Conservation (phyloP, 2,797 vertebrate genomes). For the Malurus splendens region DNA sequence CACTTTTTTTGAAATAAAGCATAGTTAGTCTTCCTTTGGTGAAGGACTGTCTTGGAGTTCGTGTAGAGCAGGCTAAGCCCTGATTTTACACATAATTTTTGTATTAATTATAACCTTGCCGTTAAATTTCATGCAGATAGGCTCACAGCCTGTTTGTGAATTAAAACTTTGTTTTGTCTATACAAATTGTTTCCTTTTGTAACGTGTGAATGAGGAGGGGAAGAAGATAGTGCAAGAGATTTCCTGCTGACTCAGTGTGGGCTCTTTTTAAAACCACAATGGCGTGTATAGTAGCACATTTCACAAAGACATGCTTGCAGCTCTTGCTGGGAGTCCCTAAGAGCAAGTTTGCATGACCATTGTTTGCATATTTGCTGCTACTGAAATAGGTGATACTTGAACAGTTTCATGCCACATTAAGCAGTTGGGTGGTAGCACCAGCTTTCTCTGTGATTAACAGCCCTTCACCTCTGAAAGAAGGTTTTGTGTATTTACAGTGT, state of each 20-base stretch:
- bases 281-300: background rate
- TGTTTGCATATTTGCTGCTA: background rate
- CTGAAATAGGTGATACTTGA: background rate
- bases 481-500: background rate
- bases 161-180: background rate
- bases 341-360: background rate
- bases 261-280: background rate
- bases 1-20: background rate
- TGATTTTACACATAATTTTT: background rate
- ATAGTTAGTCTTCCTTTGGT: background rate
- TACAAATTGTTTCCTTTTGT: background rate
- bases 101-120: background rate
- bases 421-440: background rate
- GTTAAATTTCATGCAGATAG: background rate
- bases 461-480: background rate
- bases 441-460: background rate
- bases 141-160: background rate
- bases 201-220: conserved; percentile 1
- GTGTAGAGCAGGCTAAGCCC: background rate
- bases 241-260: conserved; percentile 1
- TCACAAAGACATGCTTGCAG: background rate
- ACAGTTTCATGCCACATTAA: background rate
- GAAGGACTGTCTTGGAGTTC: background rate
- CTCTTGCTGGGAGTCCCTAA: background rate
- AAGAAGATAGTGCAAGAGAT: background rate